Evolutionary conservation across 2,888 invertebrate species (phyloP).

Genomic region (Cheilosia urbana): DNA sequence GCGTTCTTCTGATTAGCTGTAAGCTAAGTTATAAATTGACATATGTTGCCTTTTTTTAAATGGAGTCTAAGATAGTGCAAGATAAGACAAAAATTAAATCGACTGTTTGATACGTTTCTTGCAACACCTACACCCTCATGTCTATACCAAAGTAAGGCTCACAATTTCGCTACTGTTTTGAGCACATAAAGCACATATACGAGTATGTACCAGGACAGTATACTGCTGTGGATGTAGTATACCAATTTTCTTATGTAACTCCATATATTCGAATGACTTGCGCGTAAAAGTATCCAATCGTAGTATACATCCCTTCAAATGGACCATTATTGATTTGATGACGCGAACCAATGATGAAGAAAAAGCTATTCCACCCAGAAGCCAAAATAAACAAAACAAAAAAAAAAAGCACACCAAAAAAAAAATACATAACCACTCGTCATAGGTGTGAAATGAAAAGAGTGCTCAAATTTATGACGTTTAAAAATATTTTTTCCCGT

Average conservation of each 20-base stretch:
- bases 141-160: background rate
- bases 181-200: conserved; percentile 26
- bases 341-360: conserved; percentile 68
- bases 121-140: no score
- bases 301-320: conserved; percentile 60
- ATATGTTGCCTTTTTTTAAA: background rate
- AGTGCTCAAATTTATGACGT: conserved; percentile 9
- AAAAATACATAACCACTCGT: conserved; percentile 8
- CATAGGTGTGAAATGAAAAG: conserved; percentile 12
- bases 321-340: conserved; percentile 75
- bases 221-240: conserved; percentile 10
- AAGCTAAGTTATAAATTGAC: no score
- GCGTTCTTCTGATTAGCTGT: no score
- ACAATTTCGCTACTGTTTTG: conserved; percentile 17
- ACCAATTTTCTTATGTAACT: conserved; percentile 52
- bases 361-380: conserved; percentile 47
- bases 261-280: conserved; percentile 55
- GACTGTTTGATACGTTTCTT: no score
- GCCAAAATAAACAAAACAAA: conserved; percentile 33
- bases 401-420: background rate
- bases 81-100: no score
- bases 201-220: conserved; percentile 4
- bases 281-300: conserved; percentile 74
- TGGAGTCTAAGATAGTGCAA: no score
- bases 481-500: background rate